A percentile compares a stretch with the other conserved stretches of the same genome.
Evolutionary conservation across 2,888 invertebrate genomes (phyloP).

Genomic region (Eupithecia vulgata): DNA sequence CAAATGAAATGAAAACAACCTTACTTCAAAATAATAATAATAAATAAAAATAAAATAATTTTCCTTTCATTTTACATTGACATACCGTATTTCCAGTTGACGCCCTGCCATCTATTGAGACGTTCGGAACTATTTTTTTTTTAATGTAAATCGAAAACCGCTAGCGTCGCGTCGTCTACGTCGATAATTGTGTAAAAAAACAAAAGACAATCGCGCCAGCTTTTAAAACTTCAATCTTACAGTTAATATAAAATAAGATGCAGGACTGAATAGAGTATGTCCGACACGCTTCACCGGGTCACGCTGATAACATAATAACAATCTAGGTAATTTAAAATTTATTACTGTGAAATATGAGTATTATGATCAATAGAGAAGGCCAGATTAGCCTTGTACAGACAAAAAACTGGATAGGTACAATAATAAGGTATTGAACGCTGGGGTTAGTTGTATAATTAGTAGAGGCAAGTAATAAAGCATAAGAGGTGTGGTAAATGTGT

Average conservation of each 20-base stretch:
- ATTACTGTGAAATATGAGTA: slow-evolving; percentile 46
- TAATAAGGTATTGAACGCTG: slow-evolving; percentile 34
- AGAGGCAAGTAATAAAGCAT: slow-evolving; percentile 33
- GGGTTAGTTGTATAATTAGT: slow-evolving; percentile 34
- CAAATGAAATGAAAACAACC: too few species aligned
- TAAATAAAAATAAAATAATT: too few species aligned
- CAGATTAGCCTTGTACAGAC: slow-evolving; percentile 47
- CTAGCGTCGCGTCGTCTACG: too few species aligned
- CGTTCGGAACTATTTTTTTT: too few species aligned
- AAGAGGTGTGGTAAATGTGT: slow-evolving; percentile 34
- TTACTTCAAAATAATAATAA: too few species aligned
- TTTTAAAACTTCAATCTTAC: neutral
- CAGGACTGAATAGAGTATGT: slow-evolving; percentile 33
- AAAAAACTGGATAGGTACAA: slow-evolving; percentile 41
- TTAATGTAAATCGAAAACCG: too few species aligned
- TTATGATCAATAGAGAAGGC: slow-evolving; percentile 46
- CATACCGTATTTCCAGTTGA: too few species aligned
- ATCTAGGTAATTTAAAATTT: slow-evolving; percentile 43
- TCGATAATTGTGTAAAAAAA: too few species aligned
- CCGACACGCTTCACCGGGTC: slow-evolving; percentile 38
- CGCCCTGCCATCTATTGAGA: too few species aligned
- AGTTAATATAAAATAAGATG: neutral
- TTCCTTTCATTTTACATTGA: too few species aligned
- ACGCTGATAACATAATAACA: slow-evolving; percentile 43
- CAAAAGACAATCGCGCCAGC: too few species aligned